Conservation (phyloP, 2,113 vertebrate species). For the Sander vitreus region DNA sequence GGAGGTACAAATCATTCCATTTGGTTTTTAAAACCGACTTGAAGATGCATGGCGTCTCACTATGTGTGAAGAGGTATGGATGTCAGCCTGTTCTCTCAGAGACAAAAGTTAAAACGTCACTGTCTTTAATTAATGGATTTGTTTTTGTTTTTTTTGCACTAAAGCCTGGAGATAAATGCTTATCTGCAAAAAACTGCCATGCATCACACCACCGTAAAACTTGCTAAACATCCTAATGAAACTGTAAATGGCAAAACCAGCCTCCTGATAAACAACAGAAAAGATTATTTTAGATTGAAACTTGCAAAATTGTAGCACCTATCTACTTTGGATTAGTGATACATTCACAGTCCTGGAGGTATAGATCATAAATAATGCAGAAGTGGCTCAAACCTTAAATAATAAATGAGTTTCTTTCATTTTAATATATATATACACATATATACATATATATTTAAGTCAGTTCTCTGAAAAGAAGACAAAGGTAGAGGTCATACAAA, state of each 20-base stretch:
- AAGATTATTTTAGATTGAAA: too few relatives aligned
- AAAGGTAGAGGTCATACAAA: neutral
- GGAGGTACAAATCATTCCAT: neutral
- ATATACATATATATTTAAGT: neutral
- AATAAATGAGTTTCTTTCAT: too few relatives aligned
- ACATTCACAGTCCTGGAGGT: too few relatives aligned
- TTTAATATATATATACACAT: too few relatives aligned
- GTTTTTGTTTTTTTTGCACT: slow-evolving; percentile 18
- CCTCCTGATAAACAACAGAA: neutral
- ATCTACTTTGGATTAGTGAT: neutral
- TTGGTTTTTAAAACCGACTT: slow-evolving; percentile 3
- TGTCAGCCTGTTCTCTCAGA: slow-evolving; percentile 41
- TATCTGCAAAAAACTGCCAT: neutral
- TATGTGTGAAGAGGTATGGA: slow-evolving; percentile 43
- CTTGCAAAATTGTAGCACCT: too few relatives aligned
- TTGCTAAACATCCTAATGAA: too few relatives aligned
- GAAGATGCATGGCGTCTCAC: slow-evolving; percentile 33
- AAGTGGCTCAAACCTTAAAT: too few relatives aligned
- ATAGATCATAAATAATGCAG: neutral
- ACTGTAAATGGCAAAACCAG: neutral
- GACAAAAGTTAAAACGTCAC: slow-evolving; percentile 57
- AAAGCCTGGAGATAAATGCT: slow-evolving; percentile 32
- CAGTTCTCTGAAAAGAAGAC: neutral
- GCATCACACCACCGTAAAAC: slow-evolving; percentile 7
- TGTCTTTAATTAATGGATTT: slow-evolving; percentile 49